Percentiles rank a stretch among this genome's conserved stretches.
phyloP scores from a whole-genome alignment of 2,113 vertebrate genomes.

The Syngnathus typhle region DNA sequence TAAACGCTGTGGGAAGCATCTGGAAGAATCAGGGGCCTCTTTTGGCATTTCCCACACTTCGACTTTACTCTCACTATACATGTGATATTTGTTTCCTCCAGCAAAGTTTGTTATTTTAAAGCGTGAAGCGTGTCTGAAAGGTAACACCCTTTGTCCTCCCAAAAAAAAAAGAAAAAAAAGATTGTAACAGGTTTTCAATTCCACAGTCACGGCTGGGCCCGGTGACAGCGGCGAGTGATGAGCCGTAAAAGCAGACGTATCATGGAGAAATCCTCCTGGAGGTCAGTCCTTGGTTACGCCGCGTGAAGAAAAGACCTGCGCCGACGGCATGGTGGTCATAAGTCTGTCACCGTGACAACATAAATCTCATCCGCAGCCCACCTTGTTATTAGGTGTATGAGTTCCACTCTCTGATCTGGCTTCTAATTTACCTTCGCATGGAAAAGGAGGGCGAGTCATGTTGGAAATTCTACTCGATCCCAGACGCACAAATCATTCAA shows the following conservation, averaged over 20 bases:
- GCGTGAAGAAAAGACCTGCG: constrained; percentile 32
- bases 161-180: not conserved
- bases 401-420: constrained; percentile 24
- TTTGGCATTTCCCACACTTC: not conserved
- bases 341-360: constrained; percentile 35
- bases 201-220: constrained; percentile 40
- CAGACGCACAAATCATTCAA: not conserved
- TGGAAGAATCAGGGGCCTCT: not conserved
- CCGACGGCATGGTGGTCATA: constrained; percentile 36
- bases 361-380: constrained; percentile 35
- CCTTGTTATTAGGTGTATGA: constrained; percentile 49
- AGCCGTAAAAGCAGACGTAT: constrained; percentile 51
- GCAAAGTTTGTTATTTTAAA: not conserved
- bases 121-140: not conserved
- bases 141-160: not conserved
- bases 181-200: constrained; percentile 33
- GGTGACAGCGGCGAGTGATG: constrained; percentile 45
- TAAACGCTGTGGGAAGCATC: constrained; percentile 17
- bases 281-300: constrained; percentile 36
- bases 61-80: not conserved
- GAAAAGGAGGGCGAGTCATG: constrained; percentile 18
- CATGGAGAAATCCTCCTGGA: constrained; percentile 45
- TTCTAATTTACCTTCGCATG: constrained; percentile 11
- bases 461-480: constrained; percentile 13
- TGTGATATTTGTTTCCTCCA: not conserved